These are phyloP conservation scores for Arnoldichthys spilopterus DNA, from an alignment of 2,797 vertebrate genomes.

Conservation along the genomic window DNA sequence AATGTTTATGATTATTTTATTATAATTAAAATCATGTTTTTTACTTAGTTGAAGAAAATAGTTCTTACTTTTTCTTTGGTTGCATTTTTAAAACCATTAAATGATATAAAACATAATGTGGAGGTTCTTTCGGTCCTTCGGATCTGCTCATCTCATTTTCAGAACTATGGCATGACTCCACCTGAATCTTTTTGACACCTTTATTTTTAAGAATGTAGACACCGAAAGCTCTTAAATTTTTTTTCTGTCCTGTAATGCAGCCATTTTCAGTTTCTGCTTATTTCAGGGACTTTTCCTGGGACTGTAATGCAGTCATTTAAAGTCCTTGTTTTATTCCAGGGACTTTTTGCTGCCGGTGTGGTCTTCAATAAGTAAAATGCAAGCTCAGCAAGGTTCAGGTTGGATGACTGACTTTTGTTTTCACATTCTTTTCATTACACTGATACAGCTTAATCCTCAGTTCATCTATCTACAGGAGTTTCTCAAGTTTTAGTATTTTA, in stretches of 20 bases:
- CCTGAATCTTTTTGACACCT: neutral
- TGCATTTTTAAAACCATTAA: no score
- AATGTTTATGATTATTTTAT: no score
- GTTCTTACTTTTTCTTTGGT: no score
- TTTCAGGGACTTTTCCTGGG: neutral
- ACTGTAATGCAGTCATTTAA: neutral
- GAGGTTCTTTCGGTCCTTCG: neutral
- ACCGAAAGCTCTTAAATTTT: neutral
- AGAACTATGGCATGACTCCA: neutral
- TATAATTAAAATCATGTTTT: no score
- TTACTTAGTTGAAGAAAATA: no score
- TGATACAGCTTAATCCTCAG: no score
- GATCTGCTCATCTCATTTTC: neutral
- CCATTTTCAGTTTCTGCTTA: slow-evolving; percentile 4
- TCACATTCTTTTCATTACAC: no score
- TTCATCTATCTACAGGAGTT: no score
- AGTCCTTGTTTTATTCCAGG: neutral
- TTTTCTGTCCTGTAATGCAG: neutral
- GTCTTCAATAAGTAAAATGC: neutral
- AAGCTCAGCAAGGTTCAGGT: neutral
- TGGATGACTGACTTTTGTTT: neutral
- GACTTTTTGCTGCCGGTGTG: neutral
- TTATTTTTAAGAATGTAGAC: neutral
- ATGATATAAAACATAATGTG: no score
- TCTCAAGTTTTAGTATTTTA: no score